Evolutionary conservation across 2,888 invertebrate genomes (phyloP).

Genomic region (Penaeus monodon): DNA sequence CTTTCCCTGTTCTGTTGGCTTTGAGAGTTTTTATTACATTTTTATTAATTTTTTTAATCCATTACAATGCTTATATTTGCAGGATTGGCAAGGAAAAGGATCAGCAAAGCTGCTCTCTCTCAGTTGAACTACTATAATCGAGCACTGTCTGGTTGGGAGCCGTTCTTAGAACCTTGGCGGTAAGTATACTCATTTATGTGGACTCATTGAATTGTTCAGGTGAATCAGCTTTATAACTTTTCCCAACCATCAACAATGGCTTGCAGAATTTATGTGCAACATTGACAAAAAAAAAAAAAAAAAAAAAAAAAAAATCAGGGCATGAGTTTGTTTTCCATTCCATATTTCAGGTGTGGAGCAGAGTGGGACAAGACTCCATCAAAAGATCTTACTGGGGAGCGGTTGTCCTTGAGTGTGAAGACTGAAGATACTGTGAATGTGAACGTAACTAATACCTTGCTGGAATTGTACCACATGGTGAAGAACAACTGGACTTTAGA

Average conservation of each 20-base stretch:
- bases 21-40: background rate
- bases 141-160: conserved; percentile 96
- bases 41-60: background rate
- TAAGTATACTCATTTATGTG: conserved; percentile 68
- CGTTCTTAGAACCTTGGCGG: conserved; percentile 92
- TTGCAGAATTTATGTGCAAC: no score
- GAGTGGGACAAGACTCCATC: conserved; percentile 80
- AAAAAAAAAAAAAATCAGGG: no score
- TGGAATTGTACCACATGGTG: conserved; percentile 85
- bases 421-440: conserved; percentile 84
- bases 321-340: background rate
- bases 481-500: conserved; percentile 85
- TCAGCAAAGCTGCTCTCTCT: conserved; percentile 78
- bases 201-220: no score
- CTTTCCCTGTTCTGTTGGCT: background rate
- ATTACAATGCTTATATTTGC: background rate
- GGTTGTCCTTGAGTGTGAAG: conserved; percentile 71
- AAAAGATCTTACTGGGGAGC: conserved; percentile 74
- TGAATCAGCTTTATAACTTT: no score
- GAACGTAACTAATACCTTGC: conserved; percentile 89
- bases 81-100: conserved; percentile 67
- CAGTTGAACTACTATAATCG: conserved; percentile 95
- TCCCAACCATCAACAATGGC: no score
- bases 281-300: background rate
- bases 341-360: conserved; percentile 74